phyloP scores from a whole-genome alignment of 2,888 invertebrate genomes.

The Trachelus iudaicus region DNA sequence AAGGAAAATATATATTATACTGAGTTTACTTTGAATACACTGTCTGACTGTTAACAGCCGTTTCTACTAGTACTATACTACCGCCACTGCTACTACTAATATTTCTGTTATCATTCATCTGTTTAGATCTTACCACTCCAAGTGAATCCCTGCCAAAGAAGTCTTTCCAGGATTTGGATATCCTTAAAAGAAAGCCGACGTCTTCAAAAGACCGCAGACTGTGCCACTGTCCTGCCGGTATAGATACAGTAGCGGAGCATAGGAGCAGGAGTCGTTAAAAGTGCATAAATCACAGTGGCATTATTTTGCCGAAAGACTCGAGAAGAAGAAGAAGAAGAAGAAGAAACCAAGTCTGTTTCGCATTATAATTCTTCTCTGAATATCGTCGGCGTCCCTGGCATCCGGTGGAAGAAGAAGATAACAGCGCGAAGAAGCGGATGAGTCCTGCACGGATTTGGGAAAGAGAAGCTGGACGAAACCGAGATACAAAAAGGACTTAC shows the following conservation, averaged over 20 bases:
- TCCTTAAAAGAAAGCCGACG: conserved; percentile 43
- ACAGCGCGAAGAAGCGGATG: background rate
- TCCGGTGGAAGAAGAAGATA: background rate
- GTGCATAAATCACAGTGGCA: conserved; percentile 22
- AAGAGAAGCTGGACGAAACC: background rate
- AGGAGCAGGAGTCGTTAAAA: conserved; percentile 18
- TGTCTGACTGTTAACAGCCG: background rate
- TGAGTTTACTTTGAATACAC: background rate
- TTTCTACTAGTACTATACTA: background rate
- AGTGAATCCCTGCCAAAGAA: conserved; percentile 10
- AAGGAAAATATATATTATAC: background rate
- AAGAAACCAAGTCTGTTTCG: conserved; percentile 38
- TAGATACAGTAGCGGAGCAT: background rate
- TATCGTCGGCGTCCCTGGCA: conserved; percentile 23
- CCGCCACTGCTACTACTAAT: background rate
- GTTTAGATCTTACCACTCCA: background rate
- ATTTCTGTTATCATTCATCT: background rate
- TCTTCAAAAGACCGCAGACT: conserved; percentile 5
- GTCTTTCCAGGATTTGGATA: conserved; percentile 31
- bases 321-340: conserved; percentile 10
- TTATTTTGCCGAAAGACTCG: conserved; percentile 45
- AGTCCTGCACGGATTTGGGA: background rate
- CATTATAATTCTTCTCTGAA: conserved; percentile 46
- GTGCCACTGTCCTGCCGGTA: background rate
- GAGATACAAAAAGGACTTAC: background rate